Percentiles rank a stretch among this genome's conserved stretches.
phyloP scores from a whole-genome alignment of 2,113 vertebrate species.

The Perca fluviatilis region DNA sequence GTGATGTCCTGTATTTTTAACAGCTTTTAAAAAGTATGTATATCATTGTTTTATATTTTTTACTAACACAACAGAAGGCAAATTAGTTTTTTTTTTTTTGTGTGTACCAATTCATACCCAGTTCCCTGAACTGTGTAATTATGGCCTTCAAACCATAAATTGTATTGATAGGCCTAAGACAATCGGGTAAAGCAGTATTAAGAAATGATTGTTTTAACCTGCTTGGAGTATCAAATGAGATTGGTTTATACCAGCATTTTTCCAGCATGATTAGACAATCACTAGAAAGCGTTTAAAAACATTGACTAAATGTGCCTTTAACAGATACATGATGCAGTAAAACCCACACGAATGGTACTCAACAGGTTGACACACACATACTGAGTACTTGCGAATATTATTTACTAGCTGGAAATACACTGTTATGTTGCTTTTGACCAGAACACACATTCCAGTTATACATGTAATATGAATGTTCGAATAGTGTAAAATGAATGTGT shows the following conservation, averaged over 20 bases:
- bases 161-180: constrained; percentile 11
- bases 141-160: constrained; percentile 27
- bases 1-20: constrained; percentile 56
- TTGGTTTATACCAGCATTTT: neutral
- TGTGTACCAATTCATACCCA: constrained; percentile 10
- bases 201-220: constrained; percentile 1
- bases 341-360: constrained; percentile 9
- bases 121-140: constrained; percentile 21
- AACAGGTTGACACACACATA: constrained; percentile 6
- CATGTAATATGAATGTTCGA: constrained; percentile 12
- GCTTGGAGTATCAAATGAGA: neutral
- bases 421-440: constrained; percentile 18
- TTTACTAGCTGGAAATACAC: constrained; percentile 3
- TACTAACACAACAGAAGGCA: constrained; percentile 52
- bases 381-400: neutral
- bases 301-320: constrained; percentile 6
- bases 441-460: constrained; percentile 39
- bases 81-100: constrained; percentile 17
- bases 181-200: constrained; percentile 10
- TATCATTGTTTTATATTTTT: constrained; percentile 61
- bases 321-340: neutral
- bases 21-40: constrained; percentile 56
- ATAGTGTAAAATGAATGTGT: constrained; percentile 6
- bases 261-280: constrained; percentile 39
- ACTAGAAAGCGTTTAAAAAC: constrained; percentile 8